Evolutionary conservation across 1,140 invertebrate genomes (phyloP), one percentile per base, ranked within the genome.

Genomic region (Monochamus saltuarius): DNA sequence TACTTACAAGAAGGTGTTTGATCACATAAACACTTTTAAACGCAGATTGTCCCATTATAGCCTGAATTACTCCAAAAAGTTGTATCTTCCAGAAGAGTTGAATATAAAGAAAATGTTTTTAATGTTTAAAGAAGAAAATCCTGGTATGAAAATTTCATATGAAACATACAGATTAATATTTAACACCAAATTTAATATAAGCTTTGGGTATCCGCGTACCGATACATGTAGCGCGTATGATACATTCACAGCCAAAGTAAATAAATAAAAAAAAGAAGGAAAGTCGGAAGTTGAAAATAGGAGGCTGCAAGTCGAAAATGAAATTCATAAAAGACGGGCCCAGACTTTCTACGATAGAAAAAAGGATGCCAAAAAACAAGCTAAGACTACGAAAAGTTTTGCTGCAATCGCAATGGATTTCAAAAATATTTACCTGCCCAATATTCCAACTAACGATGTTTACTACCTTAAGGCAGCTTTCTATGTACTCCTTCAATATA

Each of bases 331-430:
- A n/a, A n/a, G n/a, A n/a, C n/a, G n/a, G n/a, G n/a, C n/a, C n/a
- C 10, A 36, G 29, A 53, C 8, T 46, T 69, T 67, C 61, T 68
- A 69, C 39, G 61, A 40, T 34, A 56, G 60, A 46, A 72, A 70
- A 54, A 43, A 47, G 42, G 19, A 50, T 17, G 61, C 47, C 35
- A 58, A 61, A 45, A 35, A 45, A 39, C 2, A 45, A 40, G 51
- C 13, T 36, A 37, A 54, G 47, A 62, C 58, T 40, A 17, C 37
- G 10, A 10, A 42, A 14, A 37, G 19, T 36, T 29, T n/a, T 17
- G 68, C 68, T 64, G 51, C 64, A 46, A 58, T 72, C 39, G 60
- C 50, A n/a, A 59, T 70, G 19, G 66, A 70, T 43, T 70, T 59
- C 53, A 67, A 67, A 61, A 71, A 70, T 45, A 71, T 14, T 57